These are phyloP conservation scores for Daphoenositta chrysoptera DNA, from an alignment of 2,113 vertebrate species.

Conservation along the genomic window DNA sequence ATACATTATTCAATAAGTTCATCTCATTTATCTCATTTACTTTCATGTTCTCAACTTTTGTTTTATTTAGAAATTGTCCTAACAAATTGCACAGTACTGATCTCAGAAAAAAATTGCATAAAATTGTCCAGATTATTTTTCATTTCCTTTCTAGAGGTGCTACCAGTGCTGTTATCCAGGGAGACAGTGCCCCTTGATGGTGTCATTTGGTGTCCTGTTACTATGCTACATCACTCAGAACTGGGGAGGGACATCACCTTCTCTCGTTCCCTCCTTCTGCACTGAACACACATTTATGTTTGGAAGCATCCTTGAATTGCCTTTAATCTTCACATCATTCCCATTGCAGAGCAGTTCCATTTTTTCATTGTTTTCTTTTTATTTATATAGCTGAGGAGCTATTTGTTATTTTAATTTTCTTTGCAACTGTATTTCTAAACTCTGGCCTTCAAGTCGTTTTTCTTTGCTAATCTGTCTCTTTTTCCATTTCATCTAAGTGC, in stretches of 20 bases:
- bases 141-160: background rate
- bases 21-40: background rate
- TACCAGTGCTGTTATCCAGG: background rate
- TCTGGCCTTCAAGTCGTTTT: background rate
- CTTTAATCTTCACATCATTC: background rate
- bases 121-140: background rate
- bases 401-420: background rate
- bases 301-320: background rate
- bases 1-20: background rate
- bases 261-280: background rate
- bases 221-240: background rate
- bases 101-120: background rate
- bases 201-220: background rate
- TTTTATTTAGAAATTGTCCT: background rate
- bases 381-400: background rate
- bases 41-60: background rate
- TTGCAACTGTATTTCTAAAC: background rate
- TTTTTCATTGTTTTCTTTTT: background rate
- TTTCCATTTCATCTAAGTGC: background rate
- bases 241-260: fast-evolving
- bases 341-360: background rate
- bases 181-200: background rate
- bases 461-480: background rate
- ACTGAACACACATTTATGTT: background rate
- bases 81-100: background rate